These are phyloP conservation scores for Ooceraea biroi DNA, from an alignment of 1,140 invertebrate genomes.

Conservation along the genomic window DNA sequence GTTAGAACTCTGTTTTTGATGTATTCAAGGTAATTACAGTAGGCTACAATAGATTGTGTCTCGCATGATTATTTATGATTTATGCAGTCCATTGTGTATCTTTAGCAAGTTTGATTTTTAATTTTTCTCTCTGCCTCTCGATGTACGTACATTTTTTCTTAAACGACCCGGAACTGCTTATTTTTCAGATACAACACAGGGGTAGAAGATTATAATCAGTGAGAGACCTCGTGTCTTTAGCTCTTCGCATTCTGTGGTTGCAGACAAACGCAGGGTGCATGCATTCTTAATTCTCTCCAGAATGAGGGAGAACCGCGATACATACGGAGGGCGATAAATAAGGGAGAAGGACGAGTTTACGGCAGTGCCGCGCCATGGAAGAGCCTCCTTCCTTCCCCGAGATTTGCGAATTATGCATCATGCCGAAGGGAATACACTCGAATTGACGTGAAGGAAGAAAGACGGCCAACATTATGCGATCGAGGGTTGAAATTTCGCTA, in stretches of 20 bases:
- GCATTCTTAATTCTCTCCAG: slow-evolving; percentile 69
- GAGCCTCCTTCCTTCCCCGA: slow-evolving; percentile 68
- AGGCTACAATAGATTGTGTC: neutral
- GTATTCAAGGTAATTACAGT: neutral
- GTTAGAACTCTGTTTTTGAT: neutral
- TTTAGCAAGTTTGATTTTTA: neutral
- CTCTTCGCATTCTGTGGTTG: slow-evolving; percentile 39
- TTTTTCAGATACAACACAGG: neutral
- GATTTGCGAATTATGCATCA: slow-evolving; percentile 81
- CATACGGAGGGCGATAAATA: slow-evolving; percentile 70
- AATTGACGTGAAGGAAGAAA: slow-evolving; percentile 72
- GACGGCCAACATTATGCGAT: slow-evolving; percentile 37
- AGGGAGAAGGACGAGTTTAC: slow-evolving; percentile 69
- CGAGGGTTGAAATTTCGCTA: slow-evolving; percentile 41
- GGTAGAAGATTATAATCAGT: slow-evolving; percentile 38
- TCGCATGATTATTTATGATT: neutral
- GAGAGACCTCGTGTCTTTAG: slow-evolving; percentile 33
- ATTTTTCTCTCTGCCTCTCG: neutral
- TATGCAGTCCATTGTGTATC: neutral
- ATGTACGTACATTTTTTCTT: neutral
- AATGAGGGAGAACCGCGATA: slow-evolving; percentile 65
- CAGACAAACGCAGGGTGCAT: slow-evolving; percentile 75
- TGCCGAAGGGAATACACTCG: slow-evolving; percentile 69
- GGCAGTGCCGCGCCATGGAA: slow-evolving; percentile 46
- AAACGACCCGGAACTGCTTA: neutral